Conservation (phyloP, 2,113 vertebrate species). For the Pelodiscus sinensis region DNA sequence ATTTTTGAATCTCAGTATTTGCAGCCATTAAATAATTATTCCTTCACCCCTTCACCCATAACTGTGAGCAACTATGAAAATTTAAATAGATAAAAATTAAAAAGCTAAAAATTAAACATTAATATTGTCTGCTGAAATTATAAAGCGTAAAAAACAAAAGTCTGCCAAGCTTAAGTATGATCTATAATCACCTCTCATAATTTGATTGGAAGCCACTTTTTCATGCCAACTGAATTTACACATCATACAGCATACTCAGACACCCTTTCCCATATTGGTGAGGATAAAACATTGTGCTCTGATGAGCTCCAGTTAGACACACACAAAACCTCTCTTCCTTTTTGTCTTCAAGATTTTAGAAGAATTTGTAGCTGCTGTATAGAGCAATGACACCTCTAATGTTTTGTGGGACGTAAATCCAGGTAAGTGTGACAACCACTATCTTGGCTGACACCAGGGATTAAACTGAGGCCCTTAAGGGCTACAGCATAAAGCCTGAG, state of each 20-base stretch:
- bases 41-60: too few relatives aligned
- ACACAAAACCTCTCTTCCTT: not conserved
- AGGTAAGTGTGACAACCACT: conserved; percentile 28
- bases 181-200: conserved; percentile 49
- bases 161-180: not conserved
- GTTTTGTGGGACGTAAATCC: conserved; percentile 36
- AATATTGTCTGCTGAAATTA: not conserved
- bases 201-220: conserved; percentile 58
- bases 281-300: not conserved
- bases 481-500: conserved; percentile 19
- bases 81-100: too few relatives aligned
- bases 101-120: too few relatives aligned
- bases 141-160: not conserved
- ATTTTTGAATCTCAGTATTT: too few relatives aligned
- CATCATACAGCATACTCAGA: conserved; percentile 57
- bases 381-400: conserved; percentile 24
- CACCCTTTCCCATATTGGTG: conserved; percentile 17
- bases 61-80: too few relatives aligned
- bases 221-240: conserved; percentile 69
- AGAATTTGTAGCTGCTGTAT: not conserved
- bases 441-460: conserved; percentile 32
- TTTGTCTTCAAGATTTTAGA: conserved; percentile 31
- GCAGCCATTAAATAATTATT: too few relatives aligned
- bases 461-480: not conserved
- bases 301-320: conserved; percentile 6